Percentiles rank a stretch among this genome's conserved stretches.
phyloP scores from a whole-genome alignment of 2,797 vertebrate genomes.

The Chelon auratus region DNA sequence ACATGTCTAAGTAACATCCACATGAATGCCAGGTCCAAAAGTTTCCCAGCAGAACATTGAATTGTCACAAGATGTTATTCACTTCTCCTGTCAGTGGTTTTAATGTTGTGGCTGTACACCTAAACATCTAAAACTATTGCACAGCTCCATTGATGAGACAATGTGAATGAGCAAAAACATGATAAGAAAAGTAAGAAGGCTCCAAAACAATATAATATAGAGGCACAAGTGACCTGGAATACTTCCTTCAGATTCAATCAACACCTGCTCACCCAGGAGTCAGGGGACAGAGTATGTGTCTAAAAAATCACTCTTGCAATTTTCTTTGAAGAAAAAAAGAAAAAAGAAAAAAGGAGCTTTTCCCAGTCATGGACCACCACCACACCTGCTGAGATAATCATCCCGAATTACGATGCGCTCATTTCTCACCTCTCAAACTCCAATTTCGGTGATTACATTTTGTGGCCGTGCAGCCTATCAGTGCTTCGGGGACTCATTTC shows the following conservation, averaged over 20 bases:
- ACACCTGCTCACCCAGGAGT: conserved; percentile 43
- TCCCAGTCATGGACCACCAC: conserved; percentile 24
- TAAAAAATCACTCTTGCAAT: conserved; percentile 48
- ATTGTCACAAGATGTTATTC: too few relatives aligned
- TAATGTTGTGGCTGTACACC: too few relatives aligned
- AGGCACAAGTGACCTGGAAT: conserved; percentile 16
- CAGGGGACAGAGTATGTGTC: conserved; percentile 16
- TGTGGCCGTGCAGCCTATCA: conserved; percentile 39
- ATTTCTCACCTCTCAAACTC: conserved; percentile 75
- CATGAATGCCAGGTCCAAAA: too few relatives aligned
- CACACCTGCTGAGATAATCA: conserved; percentile 76
- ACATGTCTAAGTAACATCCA: too few relatives aligned
- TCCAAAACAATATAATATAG: conserved; percentile 21
- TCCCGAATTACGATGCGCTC: conserved; percentile 67
- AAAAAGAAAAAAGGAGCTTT: conserved; percentile 32
- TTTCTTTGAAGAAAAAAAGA: conserved; percentile 41
- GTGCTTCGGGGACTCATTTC: conserved; percentile 63
- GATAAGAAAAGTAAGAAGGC: conserved; percentile 12
- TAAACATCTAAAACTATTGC: too few relatives aligned
- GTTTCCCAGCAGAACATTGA: too few relatives aligned
- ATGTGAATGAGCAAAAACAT: too few relatives aligned
- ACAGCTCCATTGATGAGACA: not conserved
- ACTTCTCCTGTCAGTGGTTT: too few relatives aligned
- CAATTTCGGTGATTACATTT: conserved; percentile 77
- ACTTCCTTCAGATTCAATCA: conserved; percentile 42